Evolutionary conservation across 64 coral and sea anemone genomes (phyloP).

Genomic region (Astreopora myriophthalma): DNA sequence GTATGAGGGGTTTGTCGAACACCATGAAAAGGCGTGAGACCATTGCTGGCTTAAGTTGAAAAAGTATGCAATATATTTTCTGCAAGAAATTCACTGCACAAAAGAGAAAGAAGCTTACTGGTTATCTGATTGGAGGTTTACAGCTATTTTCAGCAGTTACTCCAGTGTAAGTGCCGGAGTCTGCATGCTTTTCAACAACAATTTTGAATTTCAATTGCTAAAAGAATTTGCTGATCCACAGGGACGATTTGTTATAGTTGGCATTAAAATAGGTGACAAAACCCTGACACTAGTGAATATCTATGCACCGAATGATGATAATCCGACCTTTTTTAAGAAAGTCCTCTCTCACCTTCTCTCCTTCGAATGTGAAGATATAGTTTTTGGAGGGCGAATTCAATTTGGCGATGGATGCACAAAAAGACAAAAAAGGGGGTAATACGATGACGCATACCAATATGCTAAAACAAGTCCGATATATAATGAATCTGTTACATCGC

Average conservation of each 20-base stretch:
- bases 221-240: slow-evolving; percentile 2
- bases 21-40: too few relatives aligned
- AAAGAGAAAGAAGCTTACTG: too few relatives aligned
- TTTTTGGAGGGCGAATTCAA: neutral
- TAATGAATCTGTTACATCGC: neutral
- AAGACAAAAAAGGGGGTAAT: slow-evolving; percentile 7
- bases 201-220: neutral
- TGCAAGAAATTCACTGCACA: too few relatives aligned
- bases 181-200: slow-evolving; percentile 10
- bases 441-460: neutral
- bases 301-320: slow-evolving; percentile 47
- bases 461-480: neutral
- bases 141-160: too few relatives aligned
- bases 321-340: slow-evolving; percentile 36
- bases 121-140: too few relatives aligned
- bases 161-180: neutral
- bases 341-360: neutral
- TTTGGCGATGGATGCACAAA: neutral
- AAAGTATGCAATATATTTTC: too few relatives aligned
- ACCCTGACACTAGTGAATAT: slow-evolving; percentile 27
- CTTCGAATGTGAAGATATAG: slow-evolving; percentile 5
- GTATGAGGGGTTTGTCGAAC: too few relatives aligned
- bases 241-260: slow-evolving; percentile 36
- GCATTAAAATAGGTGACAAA: neutral
- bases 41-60: too few relatives aligned